Evolutionary conservation across 2,797 vertebrate genomes (phyloP), one percentile per base, ranked within the genome.

Genomic region (Prionace glauca): DNA sequence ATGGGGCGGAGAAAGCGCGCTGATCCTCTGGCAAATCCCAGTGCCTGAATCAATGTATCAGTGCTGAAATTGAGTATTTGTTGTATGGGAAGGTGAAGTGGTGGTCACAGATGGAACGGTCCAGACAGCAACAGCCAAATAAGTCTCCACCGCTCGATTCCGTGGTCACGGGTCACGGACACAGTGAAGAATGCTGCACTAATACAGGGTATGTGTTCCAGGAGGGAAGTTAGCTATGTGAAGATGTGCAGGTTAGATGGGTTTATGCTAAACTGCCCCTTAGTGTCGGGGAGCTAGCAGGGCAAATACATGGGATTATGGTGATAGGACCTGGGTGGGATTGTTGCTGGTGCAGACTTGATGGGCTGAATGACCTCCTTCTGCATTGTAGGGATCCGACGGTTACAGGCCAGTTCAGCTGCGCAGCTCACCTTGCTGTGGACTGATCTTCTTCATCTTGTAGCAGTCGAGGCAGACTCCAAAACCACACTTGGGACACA

Each of bases 401-500:
- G 50, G 50, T 56, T 56, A n/a, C 7, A 0, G 32, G 4, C 22
- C 22, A 36, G 36, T 84, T 79, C 41, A 29, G 41, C 0, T 79
- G 3, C 71, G 29, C 0, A 95, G 41, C 0, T 12, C 95, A 98
- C 98, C 97, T 96, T 97, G 96, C 0, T 91, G 96, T 1, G 96
- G 96, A 95, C 65, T 97, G 96, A 97, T 98, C 45, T 96, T 98
- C 96, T 97, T 98, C 97, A 98, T 98, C 96, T 97, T 96, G 96
- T 98, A 98, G 96, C 98, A 98, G 94, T 98, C 98, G 81, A 98
- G 97, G 0, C 98, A 98, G 0, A 98, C 98, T 0, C 98, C 98
- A 0, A 98, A 98, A 84, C 98, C 98, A 26, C 98, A 98, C 86
- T 98, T 97, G 11, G 98, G 98, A 96, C 98, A 98, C 65, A 98